Evolutionary conservation across 2,113 vertebrate species (phyloP), one percentile per base, ranked within the genome.

Genomic region (Lagopus muta): DNA sequence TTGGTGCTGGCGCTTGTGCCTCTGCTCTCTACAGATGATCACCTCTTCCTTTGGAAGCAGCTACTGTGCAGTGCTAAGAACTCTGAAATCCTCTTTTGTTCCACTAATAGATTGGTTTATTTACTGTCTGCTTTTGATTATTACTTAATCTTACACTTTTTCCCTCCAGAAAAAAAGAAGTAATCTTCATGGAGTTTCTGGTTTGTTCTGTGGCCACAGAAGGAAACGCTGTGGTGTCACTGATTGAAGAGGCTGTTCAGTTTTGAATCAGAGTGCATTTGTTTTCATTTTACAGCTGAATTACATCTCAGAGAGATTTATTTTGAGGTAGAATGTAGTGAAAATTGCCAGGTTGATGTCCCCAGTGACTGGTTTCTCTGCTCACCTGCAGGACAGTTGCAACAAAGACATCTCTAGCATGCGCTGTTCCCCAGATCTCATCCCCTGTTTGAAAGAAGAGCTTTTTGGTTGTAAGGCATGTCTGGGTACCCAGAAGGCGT

Each of bases 81-180:
- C 19, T 77, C 55, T 34, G 19, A 96, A 82, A 43, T 82, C 79
- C 27, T 76, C 76, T 85, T 92, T 36, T 60, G 88, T 88, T 83
- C 50, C 65, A 76, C 87, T 85, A 77, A 86, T 47, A 85, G 47
- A 82, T 94, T 77, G 79, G 64, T 88, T 93, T 92, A 86, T 93
- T 92, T 89, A 87, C 78, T 73, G 58, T 61, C 64, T 87, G 71
- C 42, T 92, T 86, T 92, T 91, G 89, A 93, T 92, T 94, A 95
- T 95, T 92, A 82, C 67, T 96, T 94, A 78, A 79, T 94, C 70
- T 89, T 76, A 87, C n/a, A 40, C 55, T 76, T 85, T 40, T 82
- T 87, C 45, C 64, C 54, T 92, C 55, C 76, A 80, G 72, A 55
- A 86, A 92, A 91, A 91, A 92, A 50, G 48, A 79, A 82, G 85